Evolutionary conservation across 1,140 invertebrate species (phyloP), one percentile per base, ranked within the genome.

Genomic region (Coelopa frigida): DNA sequence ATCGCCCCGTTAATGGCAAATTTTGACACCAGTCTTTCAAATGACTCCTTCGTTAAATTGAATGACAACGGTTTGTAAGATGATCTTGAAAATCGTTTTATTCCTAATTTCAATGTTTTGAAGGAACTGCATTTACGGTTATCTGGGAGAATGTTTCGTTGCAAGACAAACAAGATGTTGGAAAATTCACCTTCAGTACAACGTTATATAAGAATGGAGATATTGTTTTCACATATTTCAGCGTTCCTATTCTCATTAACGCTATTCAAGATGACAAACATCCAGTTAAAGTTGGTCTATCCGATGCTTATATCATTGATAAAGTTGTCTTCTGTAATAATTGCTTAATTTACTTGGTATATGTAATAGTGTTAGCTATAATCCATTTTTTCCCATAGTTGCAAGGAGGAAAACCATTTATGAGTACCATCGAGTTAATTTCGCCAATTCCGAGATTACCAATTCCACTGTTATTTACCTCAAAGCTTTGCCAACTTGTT

Each of bases 1-100:
- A 95, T 98, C 49, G 94, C 95, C 5, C 95, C 96, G 0, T 72
- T 99, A n/a, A 99, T 99, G 96, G 95, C 93, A 6, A 98, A 99
- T 77, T 99, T 99, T 70, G 94, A 99, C 70, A 92, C 92, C 0
- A 84, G 83, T 32, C 59, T 89, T 27, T 82, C 79, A 5, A 78
- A 85, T 33, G 75, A 84, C 48, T 94, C 94, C 27, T 78, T 75
- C 49, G 85, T 99, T 27, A 85, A 84, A 53, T 89, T 91, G 59
- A 73, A 79, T 14, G 89, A 94, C 66, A 90, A 91, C 71, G 87
- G 88, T n/a, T n/a, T n/a, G n/a, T 83, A 70, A n/a, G n/a, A n/a
- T 35, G 7, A 26, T 12, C 33, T 7, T 17, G 12, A 15, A 18
- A 20, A 24, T n/a, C 40, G 6, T 17, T 44, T 12, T 32, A 38